Evolutionary conservation across 2,888 invertebrate species (phyloP), one percentile per base, ranked within the genome.

Genomic region (Sarcophaga carnaria): DNA sequence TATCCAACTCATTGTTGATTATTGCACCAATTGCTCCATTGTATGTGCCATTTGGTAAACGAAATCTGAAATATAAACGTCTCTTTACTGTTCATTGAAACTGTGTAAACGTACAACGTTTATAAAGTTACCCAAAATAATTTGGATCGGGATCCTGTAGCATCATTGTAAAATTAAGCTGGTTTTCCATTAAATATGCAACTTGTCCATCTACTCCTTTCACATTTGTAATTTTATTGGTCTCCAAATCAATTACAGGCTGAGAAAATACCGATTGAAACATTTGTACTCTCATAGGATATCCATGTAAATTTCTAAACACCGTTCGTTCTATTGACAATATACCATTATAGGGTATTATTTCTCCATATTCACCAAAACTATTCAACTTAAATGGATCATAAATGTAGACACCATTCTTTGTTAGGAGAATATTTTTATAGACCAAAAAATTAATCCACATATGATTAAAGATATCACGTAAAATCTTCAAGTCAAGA

Each of bases 21-120:
- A 94, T 90, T 11, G 93, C 92, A 20, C 92, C 93, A 12, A 94
- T 91, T 8, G 91, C 93, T 2, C 94, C 94, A 25, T 91, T 93
- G 59, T 92, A 93, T 11, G 91, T 91, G 11, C 94, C 94, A 87
- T 93, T 90, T 0, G 88, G 63, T 45, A 79, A 83, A 8, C 92
- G 90, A 4, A 4, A 54, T 14, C 12, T 14, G 17, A 14, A 54
- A 54, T 54, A 54, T 37, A 14, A 54, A 37, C 37, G 8, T 37
- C 37, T 14, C 17, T 54, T 54, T 1, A 17, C 17, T 14, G 12
- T 17, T 14, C 1, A 22, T 47, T 47, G 10, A 49, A 72, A 22
- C 49, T 59, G 5, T 8, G 47, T 22, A n/a, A 8, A 47, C 12
- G 54, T 54, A 37, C 37, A 37, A 54, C 5, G 17, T 54, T 17